Conservation (phyloP, 2,113 vertebrate genomes). For the Tor tambroides region DNA sequence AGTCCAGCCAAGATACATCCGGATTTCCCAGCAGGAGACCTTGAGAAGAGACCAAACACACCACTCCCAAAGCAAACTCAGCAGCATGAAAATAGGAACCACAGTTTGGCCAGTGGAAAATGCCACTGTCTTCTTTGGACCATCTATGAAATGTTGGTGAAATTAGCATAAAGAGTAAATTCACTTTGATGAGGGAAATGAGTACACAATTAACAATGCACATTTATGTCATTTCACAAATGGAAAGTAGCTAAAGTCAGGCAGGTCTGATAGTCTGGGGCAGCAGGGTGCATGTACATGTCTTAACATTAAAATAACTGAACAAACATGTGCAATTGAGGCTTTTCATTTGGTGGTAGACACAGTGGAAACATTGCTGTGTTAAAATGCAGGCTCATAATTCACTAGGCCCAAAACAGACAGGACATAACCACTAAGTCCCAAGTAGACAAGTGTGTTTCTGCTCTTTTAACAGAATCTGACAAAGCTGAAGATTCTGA, state of each 20-base stretch:
- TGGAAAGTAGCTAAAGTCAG: conserved; percentile 59
- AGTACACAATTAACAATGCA: conserved; percentile 62
- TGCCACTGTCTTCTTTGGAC: conserved; percentile 42
- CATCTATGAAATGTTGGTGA: conserved; percentile 52
- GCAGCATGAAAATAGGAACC: conserved; percentile 57
- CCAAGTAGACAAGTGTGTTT: not conserved
- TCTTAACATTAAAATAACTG: conserved; percentile 41
- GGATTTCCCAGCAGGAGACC: conserved; percentile 22
- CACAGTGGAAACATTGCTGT: conserved; percentile 29
- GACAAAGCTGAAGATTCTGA: conserved; percentile 73
- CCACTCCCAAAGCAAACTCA: conserved; percentile 54
- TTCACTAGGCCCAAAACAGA: conserved; percentile 19
- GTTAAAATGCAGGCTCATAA: conserved; percentile 26
- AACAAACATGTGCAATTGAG: not conserved
- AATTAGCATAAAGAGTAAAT: conserved; percentile 65
- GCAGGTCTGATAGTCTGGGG: not conserved
- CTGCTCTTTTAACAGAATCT: conserved; percentile 64
- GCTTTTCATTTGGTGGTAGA: conserved; percentile 36
- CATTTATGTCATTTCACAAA: conserved; percentile 60
- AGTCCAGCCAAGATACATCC: conserved; percentile 32
- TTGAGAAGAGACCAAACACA: conserved; percentile 57
- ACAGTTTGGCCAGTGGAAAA: conserved; percentile 61
- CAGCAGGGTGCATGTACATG: conserved; percentile 21
- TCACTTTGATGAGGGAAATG: conserved; percentile 54
- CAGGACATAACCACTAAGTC: not conserved